Percentiles rank a stretch among this genome's conserved stretches.
Evolutionary conservation across 2,888 invertebrate species (phyloP).

Genomic region (Lasioglossum figueresi): DNA sequence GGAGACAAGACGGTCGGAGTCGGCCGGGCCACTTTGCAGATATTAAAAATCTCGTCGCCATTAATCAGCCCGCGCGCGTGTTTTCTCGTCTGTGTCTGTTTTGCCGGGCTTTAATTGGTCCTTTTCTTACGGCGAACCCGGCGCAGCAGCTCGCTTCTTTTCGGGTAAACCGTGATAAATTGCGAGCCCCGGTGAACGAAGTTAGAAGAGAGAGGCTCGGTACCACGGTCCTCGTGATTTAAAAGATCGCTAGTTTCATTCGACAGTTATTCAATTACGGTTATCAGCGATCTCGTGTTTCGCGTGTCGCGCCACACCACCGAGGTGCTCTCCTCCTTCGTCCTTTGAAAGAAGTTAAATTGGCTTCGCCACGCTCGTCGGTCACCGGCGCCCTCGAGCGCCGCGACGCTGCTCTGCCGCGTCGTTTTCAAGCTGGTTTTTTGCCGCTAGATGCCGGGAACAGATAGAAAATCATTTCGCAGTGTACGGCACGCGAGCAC

Average conservation of each 20-base stretch:
- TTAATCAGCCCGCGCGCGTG: conserved; percentile 56
- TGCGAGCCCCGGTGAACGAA: conserved; percentile 28
- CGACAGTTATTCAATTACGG: conserved; percentile 72
- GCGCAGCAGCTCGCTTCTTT: neutral
- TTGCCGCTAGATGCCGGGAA: conserved; percentile 45
- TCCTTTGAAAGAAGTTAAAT: conserved; percentile 71
- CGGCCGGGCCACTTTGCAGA: conserved; percentile 59
- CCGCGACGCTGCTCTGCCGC: neutral
- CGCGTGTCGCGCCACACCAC: conserved; percentile 42
- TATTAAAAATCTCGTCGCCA: conserved; percentile 69
- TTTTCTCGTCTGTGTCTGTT: neutral
- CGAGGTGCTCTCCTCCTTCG: conserved; percentile 37
- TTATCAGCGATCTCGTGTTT: conserved; percentile 63
- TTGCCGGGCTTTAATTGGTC: conserved; percentile 4
- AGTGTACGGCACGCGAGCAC: conserved; percentile 22
- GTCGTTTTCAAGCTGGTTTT: conserved; percentile 21
- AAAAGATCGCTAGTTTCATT: conserved; percentile 67
- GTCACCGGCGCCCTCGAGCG: conserved; percentile 58
- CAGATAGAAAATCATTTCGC: conserved; percentile 66
- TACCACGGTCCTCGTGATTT: conserved; percentile 59
- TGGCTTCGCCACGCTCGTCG: conserved; percentile 71
- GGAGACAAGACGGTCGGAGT: conserved; percentile 34
- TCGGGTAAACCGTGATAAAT: conserved; percentile 53
- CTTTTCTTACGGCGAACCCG: neutral
- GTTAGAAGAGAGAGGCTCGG: conserved; percentile 22